Conservation (phyloP, 1,140 invertebrate species). For the Telenomus remus region DNA sequence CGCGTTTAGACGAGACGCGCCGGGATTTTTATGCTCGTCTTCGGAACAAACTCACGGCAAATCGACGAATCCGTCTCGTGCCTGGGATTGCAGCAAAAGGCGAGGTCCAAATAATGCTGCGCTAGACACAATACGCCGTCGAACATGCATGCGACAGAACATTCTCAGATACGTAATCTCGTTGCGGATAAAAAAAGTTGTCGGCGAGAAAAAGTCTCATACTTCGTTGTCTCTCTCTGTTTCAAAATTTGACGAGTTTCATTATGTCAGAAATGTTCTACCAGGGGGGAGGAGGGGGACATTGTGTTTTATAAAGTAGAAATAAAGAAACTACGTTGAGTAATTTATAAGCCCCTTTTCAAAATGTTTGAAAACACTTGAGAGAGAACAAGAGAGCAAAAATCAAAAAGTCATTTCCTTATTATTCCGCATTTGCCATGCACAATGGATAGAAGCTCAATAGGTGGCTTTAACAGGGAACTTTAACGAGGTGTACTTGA, state of each 20-base stretch:
- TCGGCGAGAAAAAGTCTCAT: background rate
- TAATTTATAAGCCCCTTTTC: too few species aligned
- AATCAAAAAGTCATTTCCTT: constrained; percentile 51
- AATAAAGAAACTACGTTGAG: background rate
- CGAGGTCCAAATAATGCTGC: constrained; percentile 23
- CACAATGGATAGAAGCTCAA: constrained; percentile 38
- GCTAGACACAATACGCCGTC: constrained; percentile 18
- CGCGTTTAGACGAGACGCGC: background rate
- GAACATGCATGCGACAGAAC: constrained; percentile 22
- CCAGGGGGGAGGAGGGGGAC: too few species aligned
- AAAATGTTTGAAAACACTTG: background rate
- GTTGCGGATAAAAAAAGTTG: background rate
- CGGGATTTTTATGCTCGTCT: constrained; percentile 13
- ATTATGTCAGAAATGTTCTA: background rate
- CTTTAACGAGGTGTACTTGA: constrained; percentile 48
- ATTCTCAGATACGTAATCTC: background rate
- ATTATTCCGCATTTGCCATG: constrained; percentile 38
- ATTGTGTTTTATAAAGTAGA: too few species aligned
- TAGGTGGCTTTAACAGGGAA: constrained; percentile 46
- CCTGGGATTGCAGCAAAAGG: constrained; percentile 6
- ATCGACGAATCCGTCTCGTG: constrained; percentile 17
- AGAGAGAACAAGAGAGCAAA: constrained; percentile 3
- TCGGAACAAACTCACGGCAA: constrained; percentile 21
- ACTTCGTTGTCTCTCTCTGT: background rate
- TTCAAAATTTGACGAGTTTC: background rate